Conservation (phyloP, 2,113 vertebrate species). For the Anser brachyrhynchus region DNA sequence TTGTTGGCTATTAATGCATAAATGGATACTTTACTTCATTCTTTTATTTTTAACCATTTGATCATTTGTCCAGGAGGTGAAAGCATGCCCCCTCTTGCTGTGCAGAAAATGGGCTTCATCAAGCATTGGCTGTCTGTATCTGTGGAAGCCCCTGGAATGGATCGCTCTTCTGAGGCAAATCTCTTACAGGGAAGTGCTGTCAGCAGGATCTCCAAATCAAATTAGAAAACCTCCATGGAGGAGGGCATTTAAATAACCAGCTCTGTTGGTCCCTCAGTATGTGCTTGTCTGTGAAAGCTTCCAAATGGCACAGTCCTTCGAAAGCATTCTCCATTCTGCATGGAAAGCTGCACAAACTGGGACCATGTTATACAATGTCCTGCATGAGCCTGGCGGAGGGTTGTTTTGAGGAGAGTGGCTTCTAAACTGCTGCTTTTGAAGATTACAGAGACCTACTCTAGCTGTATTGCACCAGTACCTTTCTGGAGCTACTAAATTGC, state of each 20-base stretch:
- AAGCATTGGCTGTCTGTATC: background rate
- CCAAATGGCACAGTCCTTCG: background rate
- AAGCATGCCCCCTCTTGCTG: background rate
- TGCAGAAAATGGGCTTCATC: background rate
- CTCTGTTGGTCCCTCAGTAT: background rate
- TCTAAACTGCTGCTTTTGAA: background rate
- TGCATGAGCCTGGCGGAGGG: background rate
- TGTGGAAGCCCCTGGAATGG: background rate
- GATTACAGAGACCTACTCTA: background rate
- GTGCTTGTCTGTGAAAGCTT: background rate
- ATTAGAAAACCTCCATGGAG: background rate
- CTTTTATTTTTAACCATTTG: background rate
- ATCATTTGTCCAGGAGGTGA: background rate
- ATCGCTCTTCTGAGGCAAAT: background rate
- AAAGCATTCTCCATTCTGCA: background rate
- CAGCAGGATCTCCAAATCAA: background rate
- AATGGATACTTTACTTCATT: background rate
- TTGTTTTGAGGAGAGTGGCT: background rate
- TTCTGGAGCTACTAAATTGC: background rate
- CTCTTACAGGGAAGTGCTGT: background rate
- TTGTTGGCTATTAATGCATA: background rate
- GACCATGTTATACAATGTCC: background rate
- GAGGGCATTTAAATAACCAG: background rate
- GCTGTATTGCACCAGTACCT: rapidly evolving
- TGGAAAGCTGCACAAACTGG: background rate